Base-by-base conservation (phyloP, 2,113 vertebrate genomes). In the Pachycephala philippinensis region DNA sequence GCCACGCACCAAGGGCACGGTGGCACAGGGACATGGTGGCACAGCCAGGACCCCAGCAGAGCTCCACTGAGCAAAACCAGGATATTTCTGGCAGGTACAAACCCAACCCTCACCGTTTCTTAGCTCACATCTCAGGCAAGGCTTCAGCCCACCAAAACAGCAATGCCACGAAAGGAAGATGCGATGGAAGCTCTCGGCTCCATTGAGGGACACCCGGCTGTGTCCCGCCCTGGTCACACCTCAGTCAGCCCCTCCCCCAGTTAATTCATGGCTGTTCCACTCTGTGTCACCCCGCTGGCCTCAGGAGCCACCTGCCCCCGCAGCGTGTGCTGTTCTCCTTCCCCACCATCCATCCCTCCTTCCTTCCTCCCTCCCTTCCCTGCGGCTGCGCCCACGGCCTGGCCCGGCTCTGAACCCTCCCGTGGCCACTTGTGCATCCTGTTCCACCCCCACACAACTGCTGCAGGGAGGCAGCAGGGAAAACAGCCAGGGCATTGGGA, bases 281-380 rank as follows among this genome's bases (percentile, higher is more conserved):
- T 23, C 24, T 5, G 1, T 1, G 0, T 21, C 0, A 3, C 31
- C 57, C 47, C 4, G 15, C 42, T 76, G 80, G 18, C 66, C 76
- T 28, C 84, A 30, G 0, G 0, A 50, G 59, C 22, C 4, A 1
- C 53, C n/a, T 21, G 6, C 11, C 23, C 16, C 1, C 0, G 92
- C 33, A 33, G 87, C 1, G 1, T 9, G 6, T 4, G 74, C 47
- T 23, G 23, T 4, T 35, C 5, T 12, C 78, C 82, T 30, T 27
- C 39, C 10, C 31, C 68, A 21, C 75, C 13, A 5, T 12, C 44
- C 47, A 50, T 59, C 45, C 57, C 28, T 39, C 84, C 53, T 28
- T 53, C 79, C 76, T 54, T 22, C 79, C 54, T 56, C n/a, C 93
- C 75, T 17, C 3, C 45, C 56, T 13, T 26, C 35, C 68, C 89